Evolutionary conservation across 2,888 invertebrate genomes (phyloP), one percentile per base, ranked within the genome.

Genomic region (Pandemis corylana): DNA sequence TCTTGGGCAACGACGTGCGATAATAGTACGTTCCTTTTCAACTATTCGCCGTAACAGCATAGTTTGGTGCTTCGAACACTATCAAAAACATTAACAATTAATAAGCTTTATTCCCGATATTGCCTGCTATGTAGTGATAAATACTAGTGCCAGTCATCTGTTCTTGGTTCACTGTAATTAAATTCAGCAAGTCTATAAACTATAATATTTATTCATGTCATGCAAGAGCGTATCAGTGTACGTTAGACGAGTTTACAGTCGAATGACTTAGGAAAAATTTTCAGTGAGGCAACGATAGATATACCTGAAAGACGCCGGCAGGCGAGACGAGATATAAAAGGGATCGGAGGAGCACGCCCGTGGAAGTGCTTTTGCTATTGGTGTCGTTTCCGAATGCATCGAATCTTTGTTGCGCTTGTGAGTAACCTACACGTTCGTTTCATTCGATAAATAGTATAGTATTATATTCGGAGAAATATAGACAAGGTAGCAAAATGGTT

Each of bases 11-110:
- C 83, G 84, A 85, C 89, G 89, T 90, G 91, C 88, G 89, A 93
- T 90, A 91, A 90, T 89, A 90, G 80, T 86, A 86, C 90, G 86
- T 90, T 87, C 89, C 89, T 89, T 86, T 85, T 83, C 83, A 90
- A 91, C 88, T 89, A 91, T 90, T 88, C 83, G 81, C 85, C 81
- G 82, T 83, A 81, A 84, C 86, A 86, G 84, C 86, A 89, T 88
- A 87, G 86, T 86, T 88, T 75, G 76, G 79, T 78, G 80, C 81
- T 56, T 71, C 72, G 72, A 76, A 69, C 75, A 66, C 76, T 65
- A 71, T 67, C 66, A 66, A 68, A 65, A 70, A 70, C 71, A 75
- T 81, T 78, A 77, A 69, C 72, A 76, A 77, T 76, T 75, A 72
- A 53, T 67, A 36, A 46, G n/a, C 53, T 66, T 15, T 67, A 42